Percentiles rank a stretch among this genome's conserved stretches.
These are phyloP conservation scores for Macropis europaea DNA, from an alignment of 2,888 invertebrate species.

Conservation along the genomic window DNA sequence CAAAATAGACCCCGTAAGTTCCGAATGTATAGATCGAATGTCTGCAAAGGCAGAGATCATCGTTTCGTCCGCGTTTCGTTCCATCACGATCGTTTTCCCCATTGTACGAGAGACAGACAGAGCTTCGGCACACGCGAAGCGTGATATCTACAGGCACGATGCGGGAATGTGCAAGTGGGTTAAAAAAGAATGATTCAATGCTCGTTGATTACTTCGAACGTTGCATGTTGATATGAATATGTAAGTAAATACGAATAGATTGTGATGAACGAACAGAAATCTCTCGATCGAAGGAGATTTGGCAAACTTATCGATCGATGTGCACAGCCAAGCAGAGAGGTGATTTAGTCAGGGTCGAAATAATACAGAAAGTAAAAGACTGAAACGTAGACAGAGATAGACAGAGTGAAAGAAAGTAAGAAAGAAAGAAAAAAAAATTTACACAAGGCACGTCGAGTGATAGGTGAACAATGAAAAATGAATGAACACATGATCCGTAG, in stretches of 20 bases:
- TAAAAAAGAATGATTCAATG: conserved; percentile 36
- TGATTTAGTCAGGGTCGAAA: conserved; percentile 30
- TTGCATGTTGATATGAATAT: conserved; percentile 16
- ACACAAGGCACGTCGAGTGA: conserved; percentile 64
- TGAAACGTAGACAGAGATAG: background rate
- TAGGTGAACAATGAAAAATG: conserved; percentile 63
- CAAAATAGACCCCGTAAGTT: conserved; percentile 6
- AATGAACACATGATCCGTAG: conserved; percentile 64
- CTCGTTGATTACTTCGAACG: conserved; percentile 19
- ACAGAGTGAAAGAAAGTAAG: conserved; percentile 18
- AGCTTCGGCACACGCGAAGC: conserved; percentile 38
- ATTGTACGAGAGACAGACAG: conserved; percentile 4
- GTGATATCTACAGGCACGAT: conserved; percentile 50
- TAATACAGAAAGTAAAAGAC: conserved; percentile 16
- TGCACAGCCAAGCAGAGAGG: conserved; percentile 71
- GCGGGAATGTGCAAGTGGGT: conserved; percentile 53
- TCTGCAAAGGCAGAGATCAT: background rate
- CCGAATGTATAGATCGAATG: background rate
- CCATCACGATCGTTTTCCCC: conserved; percentile 26
- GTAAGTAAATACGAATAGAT: background rate
- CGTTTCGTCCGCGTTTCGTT: conserved; percentile 2
- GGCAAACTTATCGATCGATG: conserved; percentile 68
- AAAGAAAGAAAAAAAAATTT: conserved; percentile 33
- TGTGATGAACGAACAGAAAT: conserved; percentile 25
- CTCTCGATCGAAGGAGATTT: conserved; percentile 49